Evolutionary conservation across 2,797 vertebrate species (phyloP).

Genomic region (Myotis daubentonii): DNA sequence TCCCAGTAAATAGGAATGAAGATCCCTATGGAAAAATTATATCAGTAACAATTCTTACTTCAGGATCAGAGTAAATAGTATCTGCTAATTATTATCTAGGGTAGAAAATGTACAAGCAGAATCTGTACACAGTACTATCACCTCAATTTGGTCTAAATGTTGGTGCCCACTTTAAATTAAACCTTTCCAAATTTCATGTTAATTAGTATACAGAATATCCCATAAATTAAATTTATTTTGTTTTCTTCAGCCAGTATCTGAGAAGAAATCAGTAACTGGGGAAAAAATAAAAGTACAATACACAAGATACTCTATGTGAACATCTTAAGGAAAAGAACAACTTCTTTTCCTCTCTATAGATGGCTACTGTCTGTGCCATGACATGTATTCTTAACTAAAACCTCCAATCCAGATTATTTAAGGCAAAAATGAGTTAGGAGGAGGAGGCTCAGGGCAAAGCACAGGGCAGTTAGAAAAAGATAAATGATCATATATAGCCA

Average conservation of each 20-base stretch:
- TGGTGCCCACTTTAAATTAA: not conserved
- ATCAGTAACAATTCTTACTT: slow-evolving; percentile 25
- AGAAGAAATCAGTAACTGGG: slow-evolving; percentile 28
- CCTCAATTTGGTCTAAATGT: not conserved
- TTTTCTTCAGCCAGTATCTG: not conserved
- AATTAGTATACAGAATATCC: not conserved
- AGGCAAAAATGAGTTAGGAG: not conserved
- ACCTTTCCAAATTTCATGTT: not conserved
- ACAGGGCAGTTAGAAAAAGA: not conserved
- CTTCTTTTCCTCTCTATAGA: not conserved
- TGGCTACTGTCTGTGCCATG: not conserved
- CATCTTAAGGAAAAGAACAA: not conserved
- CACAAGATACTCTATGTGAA: not conserved
- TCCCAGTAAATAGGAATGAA: slow-evolving; percentile 98
- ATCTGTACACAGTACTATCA: not conserved
- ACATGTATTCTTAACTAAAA: not conserved
- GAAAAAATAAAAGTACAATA: not conserved
- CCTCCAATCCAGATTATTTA: not conserved
- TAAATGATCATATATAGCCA: not conserved
- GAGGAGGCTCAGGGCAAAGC: not conserved
- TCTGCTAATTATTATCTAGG: not conserved
- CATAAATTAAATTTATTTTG: not conserved
- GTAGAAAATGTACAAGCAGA: not conserved
- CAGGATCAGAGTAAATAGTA: not conserved
- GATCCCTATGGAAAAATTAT: slow-evolving; percentile 88